phyloP scores from a whole-genome alignment of 2,113 vertebrate genomes.

The Sigmodon hispidus region DNA sequence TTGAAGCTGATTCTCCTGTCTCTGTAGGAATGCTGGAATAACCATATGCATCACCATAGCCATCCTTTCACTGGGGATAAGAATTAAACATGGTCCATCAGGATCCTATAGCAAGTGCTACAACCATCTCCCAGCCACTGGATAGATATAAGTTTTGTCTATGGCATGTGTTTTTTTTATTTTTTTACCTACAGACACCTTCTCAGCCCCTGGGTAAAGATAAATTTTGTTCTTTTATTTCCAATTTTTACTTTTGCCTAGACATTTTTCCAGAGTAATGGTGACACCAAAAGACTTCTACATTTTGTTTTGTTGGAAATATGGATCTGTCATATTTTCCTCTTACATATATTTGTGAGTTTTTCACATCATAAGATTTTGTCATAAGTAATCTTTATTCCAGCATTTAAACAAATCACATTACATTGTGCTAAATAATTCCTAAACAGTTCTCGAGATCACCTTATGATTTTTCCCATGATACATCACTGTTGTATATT shows the following conservation, averaged over 20 bases:
- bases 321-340: not conserved
- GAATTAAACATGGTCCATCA: not conserved
- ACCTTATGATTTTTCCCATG: not conserved
- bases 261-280: not conserved
- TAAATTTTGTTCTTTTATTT: not conserved
- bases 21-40: not conserved
- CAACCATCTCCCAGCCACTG: not conserved
- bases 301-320: not conserved
- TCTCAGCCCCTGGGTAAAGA: not conserved
- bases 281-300: slow-evolving; percentile 5
- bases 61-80: no score
- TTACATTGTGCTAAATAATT: slow-evolving; percentile 4
- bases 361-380: not conserved
- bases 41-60: rapidly evolving
- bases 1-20: not conserved
- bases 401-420: slow-evolving; percentile 16
- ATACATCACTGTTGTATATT: not conserved
- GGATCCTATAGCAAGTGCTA: not conserved
- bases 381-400: not conserved
- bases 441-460: not conserved
- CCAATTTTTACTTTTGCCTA: not conserved
- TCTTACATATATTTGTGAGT: not conserved
- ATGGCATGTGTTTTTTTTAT: no score
- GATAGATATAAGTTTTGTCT: not conserved
- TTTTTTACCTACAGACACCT: no score